A percentile compares a stretch with the other conserved stretches of the same genome.
Evolutionary conservation across 2,113 vertebrate species (phyloP).

Genomic region (Rhynchomys soricoides): DNA sequence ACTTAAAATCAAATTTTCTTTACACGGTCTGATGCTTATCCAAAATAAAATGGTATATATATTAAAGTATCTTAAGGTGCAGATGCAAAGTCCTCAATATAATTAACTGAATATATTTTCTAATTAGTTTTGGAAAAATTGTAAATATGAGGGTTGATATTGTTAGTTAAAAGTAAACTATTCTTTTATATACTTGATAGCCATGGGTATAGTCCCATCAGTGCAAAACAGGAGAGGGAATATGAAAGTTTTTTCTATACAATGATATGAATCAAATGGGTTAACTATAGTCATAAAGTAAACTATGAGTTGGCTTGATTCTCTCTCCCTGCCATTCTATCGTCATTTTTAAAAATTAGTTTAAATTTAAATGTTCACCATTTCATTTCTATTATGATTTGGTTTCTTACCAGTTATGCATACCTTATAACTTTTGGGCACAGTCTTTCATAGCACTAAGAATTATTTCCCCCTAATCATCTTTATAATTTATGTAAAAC

Average conservation of each 20-base stretch:
- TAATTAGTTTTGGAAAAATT: neutral
- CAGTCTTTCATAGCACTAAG: neutral
- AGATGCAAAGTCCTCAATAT: neutral
- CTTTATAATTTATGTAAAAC: slow-evolving; percentile 56
- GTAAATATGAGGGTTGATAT: neutral
- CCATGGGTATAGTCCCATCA: too few relatives aligned
- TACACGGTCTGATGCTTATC: neutral
- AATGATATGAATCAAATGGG: neutral
- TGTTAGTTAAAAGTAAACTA: neutral
- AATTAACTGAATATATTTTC: neutral
- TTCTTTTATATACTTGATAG: too few relatives aligned
- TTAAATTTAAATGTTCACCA: neutral
- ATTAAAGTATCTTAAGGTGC: neutral
- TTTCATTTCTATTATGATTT: neutral
- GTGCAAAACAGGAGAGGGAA: neutral
- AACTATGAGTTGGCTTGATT: neutral
- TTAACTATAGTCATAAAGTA: neutral
- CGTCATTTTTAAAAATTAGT: neutral
- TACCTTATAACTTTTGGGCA: neutral
- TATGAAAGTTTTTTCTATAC: neutral
- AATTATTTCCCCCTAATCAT: neutral
- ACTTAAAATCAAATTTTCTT: neutral
- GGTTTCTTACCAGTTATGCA: neutral
- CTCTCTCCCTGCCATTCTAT: neutral
- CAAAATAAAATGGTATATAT: neutral